Base-by-base conservation (phyloP, 2,113 vertebrate species). In the Ivindomyrus marchei region DNA sequence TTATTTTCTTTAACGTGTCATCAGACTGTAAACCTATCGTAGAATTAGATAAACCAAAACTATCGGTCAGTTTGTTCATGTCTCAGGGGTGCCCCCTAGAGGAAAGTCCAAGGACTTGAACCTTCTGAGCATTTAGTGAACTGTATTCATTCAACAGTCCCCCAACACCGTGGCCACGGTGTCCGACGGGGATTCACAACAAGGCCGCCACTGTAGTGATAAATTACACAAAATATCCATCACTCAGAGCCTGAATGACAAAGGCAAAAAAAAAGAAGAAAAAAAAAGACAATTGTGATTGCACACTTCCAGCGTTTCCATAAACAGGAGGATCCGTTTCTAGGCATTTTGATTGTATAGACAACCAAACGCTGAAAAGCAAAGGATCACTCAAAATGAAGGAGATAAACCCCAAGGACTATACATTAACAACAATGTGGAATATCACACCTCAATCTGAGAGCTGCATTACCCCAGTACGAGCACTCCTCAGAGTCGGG, bases 381-480 rank as follows among this genome's bases (percentile, higher is more conserved):
- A 2, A 89, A 84, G 74, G 39, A 21, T 84, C 89, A 89, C 85
- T 85, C 92, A 92, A 90, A 11, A 52, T 19, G 46, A 85, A 47
- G 36, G 27, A 85, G 84, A 88, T 85, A 45, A 56, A 80, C 77
- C 27, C 45, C 27, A 74, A 90, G 19, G 36, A 49, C 39, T 39
- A 83, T 58, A 89, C 88, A 89, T 90, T 90, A 84, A 89, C 58
- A 91, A 89, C 88, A 91, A 91, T 58, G 90, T 85, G 90, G 93
- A 94, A 95, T 91, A 94, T 91, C 92, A 90, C 92, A 94, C 95
- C 96, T 95, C 95, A 96, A 96, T 96, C 95, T 96, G 87, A 88
- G 50, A 85, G 36, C 17, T 21, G 56, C 39, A 52, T 53, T 83
- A 77, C 52, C 90, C 87, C 70, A 36, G 66, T 77, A 77, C 39